Evolutionary conservation across 2,888 invertebrate species (phyloP), one percentile per base, ranked within the genome.

Genomic region (Aspidapion aeneum): DNA sequence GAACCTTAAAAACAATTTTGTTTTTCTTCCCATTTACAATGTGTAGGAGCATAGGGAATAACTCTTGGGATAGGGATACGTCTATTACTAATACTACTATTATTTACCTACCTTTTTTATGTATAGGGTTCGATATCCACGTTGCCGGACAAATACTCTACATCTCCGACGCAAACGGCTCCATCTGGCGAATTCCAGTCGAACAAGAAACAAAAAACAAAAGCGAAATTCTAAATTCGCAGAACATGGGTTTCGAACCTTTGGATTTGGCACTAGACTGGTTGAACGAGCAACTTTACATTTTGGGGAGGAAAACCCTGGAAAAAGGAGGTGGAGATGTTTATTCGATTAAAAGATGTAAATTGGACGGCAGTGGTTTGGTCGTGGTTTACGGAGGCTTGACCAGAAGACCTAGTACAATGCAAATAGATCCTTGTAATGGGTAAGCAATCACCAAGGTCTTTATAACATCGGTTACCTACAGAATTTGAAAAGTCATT

Each of bases 391-490:
- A 90, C 63, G 87, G 89, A 12, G 90, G 89, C 0, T 83, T 94
- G 62, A 83, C 84, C 59, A 84, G 85, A 2, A 85, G 87, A 70
- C 91, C 95, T 0, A 84, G 86, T 62, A 91, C 93, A 73, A 86
- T 97, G 70, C 90, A 94, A 81, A 91, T 95, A 0, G 97, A 97
- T 82, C 94, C 97, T 35, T 89, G 92, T 73, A 96, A 96, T 78
- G 97, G 96, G 86, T 91, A 79, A 80, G 82, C 60, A 59, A 49
- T 35, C n/a, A n/a, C n/a, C n/a, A n/a, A n/a, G n/a, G n/a, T n/a
- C n/a, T 17, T 58, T n/a, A 48, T 48, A 58, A 19, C 17, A 5
- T 9, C 3, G 18, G n/a, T 48, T 48, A 17, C 18, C 52, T 52
- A 35, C 12, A 35, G 35, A 3, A 35, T 35, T 35, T 35, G 35